phyloP scores from a whole-genome alignment of 2,797 vertebrate species.

The Epinephelus coioides region DNA sequence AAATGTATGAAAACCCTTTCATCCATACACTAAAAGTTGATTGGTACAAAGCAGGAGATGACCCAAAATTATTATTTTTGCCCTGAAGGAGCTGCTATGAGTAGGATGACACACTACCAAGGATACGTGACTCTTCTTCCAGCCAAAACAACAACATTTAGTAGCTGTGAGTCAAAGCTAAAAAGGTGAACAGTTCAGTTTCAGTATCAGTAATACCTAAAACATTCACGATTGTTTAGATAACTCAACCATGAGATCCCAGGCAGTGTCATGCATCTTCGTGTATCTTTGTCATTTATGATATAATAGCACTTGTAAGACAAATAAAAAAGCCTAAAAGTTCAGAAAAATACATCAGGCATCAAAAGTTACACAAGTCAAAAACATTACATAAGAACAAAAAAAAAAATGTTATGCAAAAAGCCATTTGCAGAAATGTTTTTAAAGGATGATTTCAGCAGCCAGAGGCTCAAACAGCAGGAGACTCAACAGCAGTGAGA shows the following conservation, averaged over 20 bases:
- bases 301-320: too few relatives aligned
- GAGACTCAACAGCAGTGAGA: constrained; percentile 20
- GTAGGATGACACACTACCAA: constrained; percentile 29
- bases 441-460: constrained; percentile 34
- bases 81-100: constrained; percentile 13
- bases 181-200: background rate
- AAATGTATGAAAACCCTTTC: background rate
- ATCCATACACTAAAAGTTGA: background rate
- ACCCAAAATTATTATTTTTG: constrained; percentile 20
- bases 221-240: background rate
- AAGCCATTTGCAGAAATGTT: constrained; percentile 27
- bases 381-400: constrained; percentile 44
- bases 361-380: constrained; percentile 33
- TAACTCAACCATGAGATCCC: background rate
- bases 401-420: constrained; percentile 35
- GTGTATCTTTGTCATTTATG: background rate
- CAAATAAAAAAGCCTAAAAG: too few relatives aligned
- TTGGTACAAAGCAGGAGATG: constrained; percentile 1
- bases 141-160: constrained; percentile 23
- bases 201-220: constrained; percentile 2
- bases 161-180: constrained; percentile 9
- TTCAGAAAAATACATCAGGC: background rate
- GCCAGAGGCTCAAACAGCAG: constrained; percentile 33
- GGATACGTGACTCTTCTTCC: background rate
- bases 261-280: background rate